Percentiles rank a stretch among this genome's conserved stretches.
Evolutionary conservation across 1,140 invertebrate species (phyloP).

Genomic region (Aphidius ervi): DNA sequence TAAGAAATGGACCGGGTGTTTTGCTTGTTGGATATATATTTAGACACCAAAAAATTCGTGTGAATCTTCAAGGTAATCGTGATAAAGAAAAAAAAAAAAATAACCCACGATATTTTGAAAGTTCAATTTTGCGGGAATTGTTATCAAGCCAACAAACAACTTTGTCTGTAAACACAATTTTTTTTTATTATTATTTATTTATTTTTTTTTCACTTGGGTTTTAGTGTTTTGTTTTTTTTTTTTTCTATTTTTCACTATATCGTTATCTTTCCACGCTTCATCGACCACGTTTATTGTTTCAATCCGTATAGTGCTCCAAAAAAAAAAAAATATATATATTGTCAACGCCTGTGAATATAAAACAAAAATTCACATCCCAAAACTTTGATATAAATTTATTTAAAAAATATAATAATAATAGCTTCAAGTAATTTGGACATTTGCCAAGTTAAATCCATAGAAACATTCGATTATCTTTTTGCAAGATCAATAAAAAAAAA

Average conservation of each 20-base stretch:
- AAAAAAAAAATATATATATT: not conserved
- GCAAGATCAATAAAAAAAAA: too few relatives aligned
- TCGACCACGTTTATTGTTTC: slow-evolving; percentile 43
- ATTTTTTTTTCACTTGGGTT: slow-evolving; percentile 15
- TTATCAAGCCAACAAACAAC: slow-evolving; percentile 7
- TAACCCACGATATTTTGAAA: not conserved
- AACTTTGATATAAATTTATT: too few relatives aligned
- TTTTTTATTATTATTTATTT: not conserved
- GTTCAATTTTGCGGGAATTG: slow-evolving; percentile 13
- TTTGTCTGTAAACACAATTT: not conserved
- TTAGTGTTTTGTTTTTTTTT: slow-evolving; percentile 8
- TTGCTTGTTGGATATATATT: slow-evolving; percentile 1
- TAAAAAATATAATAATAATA: too few relatives aligned
- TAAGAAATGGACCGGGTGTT: slow-evolving; percentile 6
- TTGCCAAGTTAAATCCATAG: too few relatives aligned
- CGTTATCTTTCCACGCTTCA: slow-evolving; percentile 38
- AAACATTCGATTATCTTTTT: too few relatives aligned
- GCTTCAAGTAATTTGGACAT: too few relatives aligned
- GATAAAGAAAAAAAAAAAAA: not conserved
- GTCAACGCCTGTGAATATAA: too few relatives aligned
- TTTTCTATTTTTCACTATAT: slow-evolving; percentile 1
- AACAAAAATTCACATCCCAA: too few relatives aligned
- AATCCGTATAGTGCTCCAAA: slow-evolving; percentile 17
- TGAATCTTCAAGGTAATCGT: not conserved
- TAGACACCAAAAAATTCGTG: not conserved